Conservation (phyloP, 1,140 invertebrate genomes). For the Gonatopus flavifemur region DNA sequence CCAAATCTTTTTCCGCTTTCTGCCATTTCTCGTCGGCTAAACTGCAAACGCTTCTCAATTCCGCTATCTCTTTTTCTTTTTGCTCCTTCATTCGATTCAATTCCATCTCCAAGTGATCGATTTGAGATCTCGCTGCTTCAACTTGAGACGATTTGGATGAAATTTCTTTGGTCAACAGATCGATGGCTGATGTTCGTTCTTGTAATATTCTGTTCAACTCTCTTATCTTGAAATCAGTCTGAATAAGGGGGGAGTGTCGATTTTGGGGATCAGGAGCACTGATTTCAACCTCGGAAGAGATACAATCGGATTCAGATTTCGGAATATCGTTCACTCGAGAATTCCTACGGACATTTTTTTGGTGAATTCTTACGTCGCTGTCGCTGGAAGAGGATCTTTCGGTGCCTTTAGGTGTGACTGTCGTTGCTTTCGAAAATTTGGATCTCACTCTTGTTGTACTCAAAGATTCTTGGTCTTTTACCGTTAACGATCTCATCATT, state of each 20-base stretch:
- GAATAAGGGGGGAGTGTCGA: not conserved
- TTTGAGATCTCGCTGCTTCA: conserved; percentile 16
- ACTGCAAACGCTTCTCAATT: conserved; percentile 22
- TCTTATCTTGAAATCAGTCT: conserved; percentile 27
- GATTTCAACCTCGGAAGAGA: too few relatives aligned
- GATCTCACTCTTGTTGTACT: not conserved
- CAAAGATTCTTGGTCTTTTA: conserved; percentile 3
- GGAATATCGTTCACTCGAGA: not conserved
- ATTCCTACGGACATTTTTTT: not conserved
- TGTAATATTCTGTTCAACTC: conserved; percentile 40
- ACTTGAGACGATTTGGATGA: conserved; percentile 26
- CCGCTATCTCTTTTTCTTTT: conserved; percentile 21
- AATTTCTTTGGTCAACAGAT: conserved; percentile 35
- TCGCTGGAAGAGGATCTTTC: conserved; percentile 5
- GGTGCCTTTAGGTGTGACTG: not conserved
- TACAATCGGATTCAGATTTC: too few relatives aligned
- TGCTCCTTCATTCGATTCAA: conserved; percentile 27
- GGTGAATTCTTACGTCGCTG: conserved; percentile 5
- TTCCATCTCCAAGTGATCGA: conserved; percentile 23
- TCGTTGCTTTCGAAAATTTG: not conserved
- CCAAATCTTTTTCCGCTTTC: conserved; percentile 27
- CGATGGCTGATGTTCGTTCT: conserved; percentile 35
- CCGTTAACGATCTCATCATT: conserved; percentile 9
- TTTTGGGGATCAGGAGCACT: too few relatives aligned
- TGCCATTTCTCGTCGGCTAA: conserved; percentile 30